Evolutionary conservation across 2,888 invertebrate genomes (phyloP), one percentile per base, ranked within the genome.

Genomic region (Salpingus planirostris): DNA sequence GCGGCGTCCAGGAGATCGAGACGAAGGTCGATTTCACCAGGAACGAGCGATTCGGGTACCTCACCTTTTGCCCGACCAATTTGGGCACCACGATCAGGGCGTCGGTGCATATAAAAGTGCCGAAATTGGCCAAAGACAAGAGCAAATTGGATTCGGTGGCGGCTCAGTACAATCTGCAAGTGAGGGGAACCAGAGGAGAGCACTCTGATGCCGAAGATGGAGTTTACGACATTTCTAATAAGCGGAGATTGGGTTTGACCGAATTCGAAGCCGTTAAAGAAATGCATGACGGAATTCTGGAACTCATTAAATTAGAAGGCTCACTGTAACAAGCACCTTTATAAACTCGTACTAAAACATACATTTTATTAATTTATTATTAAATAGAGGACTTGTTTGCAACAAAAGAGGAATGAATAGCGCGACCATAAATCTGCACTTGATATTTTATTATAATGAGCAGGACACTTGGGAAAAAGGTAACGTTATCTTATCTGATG

Each of bases 31-130:
- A 65, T 12, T 80, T 78, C 61, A 64, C 73, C 12, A 67, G 67
- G 31, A 69, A 71, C 57, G 69, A 72, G 7, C 69, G 76, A 32
- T 66, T 79, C 42, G 82, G 82, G 15, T 80, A 70, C 64, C 61
- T 82, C 40, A 80, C 80, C 18, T 80, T 80, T 65, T 83, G 82
- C 58, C 81, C 81, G 12, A 78, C 78, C 31, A 83, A 83, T 61
- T 65, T 82, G 47, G 79, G 82, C 28, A 83, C 80, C 11, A 76
- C 78, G 7, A 70, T 83, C 34, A 67, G 81, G 33, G 80, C 80
- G 31, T 78, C 77, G 13, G 81, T 82, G 10, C 81, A 80, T 60
- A 73, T 80, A 42, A 71, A 70, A 55, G 59, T 82, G 39, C 80
- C 80, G 3, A 74, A 74, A 52, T 55, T 76, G 43, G 66, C 70